These are phyloP conservation scores for Poecilia latipinna DNA, from an alignment of 2,113 vertebrate species.

Conservation along the genomic window DNA sequence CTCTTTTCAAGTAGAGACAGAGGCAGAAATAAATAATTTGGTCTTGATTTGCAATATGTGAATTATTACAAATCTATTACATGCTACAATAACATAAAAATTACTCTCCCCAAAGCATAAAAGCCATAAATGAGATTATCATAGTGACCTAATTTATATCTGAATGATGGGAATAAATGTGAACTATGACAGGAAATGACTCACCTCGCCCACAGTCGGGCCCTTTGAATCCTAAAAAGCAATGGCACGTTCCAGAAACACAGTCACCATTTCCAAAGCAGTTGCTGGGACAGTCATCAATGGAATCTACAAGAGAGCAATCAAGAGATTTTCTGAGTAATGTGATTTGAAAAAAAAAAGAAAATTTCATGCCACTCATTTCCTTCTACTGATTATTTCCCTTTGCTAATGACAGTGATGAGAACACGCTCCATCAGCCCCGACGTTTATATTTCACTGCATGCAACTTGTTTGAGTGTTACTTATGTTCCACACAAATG, in stretches of 20 bases:
- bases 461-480: constrained; percentile 32
- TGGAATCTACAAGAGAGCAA: constrained; percentile 85
- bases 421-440: constrained; percentile 41
- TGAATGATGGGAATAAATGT: constrained; percentile 21
- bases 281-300: constrained; percentile 98
- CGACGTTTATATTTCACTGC: constrained; percentile 51
- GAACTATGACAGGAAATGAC: constrained; percentile 40
- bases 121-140: constrained; percentile 10
- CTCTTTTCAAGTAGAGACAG: neutral
- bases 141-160: constrained; percentile 9
- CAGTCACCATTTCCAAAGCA: constrained; percentile 98
- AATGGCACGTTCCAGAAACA: constrained; percentile 92
- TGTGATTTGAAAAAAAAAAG: constrained; percentile 37
- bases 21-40: neutral
- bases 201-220: constrained; percentile 95
- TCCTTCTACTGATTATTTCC: constrained; percentile 55
- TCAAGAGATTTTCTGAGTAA: constrained; percentile 59
- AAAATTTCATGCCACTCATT: constrained; percentile 61
- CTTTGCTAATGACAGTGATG: constrained; percentile 56
- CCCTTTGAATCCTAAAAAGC: constrained; percentile 95
- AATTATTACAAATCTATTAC: constrained; percentile 15
- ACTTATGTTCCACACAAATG: constrained; percentile 25
- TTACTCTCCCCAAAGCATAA: constrained; percentile 16
- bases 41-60: constrained; percentile 28
- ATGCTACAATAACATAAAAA: constrained; percentile 30